Conservation (phyloP, 2,113 vertebrate genomes). For the Pampusana beccarii region DNA sequence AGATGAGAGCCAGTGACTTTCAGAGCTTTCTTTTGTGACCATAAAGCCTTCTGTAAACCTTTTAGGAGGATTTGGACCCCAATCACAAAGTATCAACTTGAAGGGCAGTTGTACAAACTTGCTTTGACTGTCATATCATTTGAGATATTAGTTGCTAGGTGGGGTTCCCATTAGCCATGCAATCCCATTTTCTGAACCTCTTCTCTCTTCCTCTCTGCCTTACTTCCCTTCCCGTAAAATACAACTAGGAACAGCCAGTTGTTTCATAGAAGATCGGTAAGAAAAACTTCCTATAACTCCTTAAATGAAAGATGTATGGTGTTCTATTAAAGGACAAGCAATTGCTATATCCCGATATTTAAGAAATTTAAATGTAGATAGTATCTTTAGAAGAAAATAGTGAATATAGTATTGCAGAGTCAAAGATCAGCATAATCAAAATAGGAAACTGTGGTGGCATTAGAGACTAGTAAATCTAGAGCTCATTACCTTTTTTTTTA, state of each 20-base stretch:
- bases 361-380: not conserved
- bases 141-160: not conserved
- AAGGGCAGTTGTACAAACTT: not conserved
- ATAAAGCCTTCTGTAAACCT: not conserved
- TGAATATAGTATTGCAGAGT: not conserved
- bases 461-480: not conserved
- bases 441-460: not conserved
- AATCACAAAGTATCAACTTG: not conserved
- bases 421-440: not conserved
- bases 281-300: not conserved
- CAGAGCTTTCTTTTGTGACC: not conserved
- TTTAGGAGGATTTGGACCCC: not conserved
- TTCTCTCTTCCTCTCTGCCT: not conserved
- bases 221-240: not conserved
- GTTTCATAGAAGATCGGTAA: not conserved
- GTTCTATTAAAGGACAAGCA: not conserved
- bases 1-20: not conserved
- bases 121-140: not conserved
- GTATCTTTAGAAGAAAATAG: not conserved
- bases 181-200: not conserved
- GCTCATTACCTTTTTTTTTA: not conserved
- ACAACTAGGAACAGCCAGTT: not conserved
- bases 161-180: not conserved
- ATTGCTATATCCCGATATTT: not conserved
- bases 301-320: not conserved